phyloP scores from a whole-genome alignment of 2,113 vertebrate genomes.

The Abramis brama region DNA sequence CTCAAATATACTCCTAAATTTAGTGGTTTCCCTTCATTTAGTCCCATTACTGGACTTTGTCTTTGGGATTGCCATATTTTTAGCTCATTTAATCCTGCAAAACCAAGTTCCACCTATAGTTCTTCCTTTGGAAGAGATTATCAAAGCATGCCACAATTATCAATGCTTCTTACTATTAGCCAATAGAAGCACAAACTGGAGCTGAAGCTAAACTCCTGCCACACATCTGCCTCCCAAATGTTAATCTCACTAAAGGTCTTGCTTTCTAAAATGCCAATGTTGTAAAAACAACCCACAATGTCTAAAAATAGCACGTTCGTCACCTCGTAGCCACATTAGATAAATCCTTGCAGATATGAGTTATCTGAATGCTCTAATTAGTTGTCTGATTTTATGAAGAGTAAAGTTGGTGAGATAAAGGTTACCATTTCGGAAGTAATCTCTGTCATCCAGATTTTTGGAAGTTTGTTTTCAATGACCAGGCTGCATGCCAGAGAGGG shows the following conservation, averaged over 20 bases:
- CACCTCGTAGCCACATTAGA: constrained; percentile 37
- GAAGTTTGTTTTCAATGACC: constrained; percentile 13
- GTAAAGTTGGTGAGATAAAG: constrained; percentile 64
- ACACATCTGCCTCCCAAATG: constrained; percentile 52
- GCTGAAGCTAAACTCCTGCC: background rate
- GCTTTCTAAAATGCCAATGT: constrained; percentile 40
- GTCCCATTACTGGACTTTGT: background rate
- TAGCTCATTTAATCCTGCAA: background rate
- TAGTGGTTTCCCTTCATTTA: background rate
- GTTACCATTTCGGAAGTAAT: constrained; percentile 69
- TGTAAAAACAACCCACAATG: constrained; percentile 24
- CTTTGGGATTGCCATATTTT: background rate
- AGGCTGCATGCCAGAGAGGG: constrained; percentile 44
- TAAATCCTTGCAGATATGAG: constrained; percentile 17
- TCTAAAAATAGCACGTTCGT: constrained; percentile 43
- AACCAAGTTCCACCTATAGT: background rate
- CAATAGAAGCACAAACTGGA: background rate
- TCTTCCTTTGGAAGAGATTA: background rate
- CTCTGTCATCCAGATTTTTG: background rate
- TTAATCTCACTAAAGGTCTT: constrained; percentile 42
- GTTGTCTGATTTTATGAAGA: constrained; percentile 18
- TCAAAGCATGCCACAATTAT: constrained; percentile 19
- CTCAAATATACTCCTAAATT: background rate
- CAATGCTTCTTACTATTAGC: background rate
- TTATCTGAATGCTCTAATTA: constrained; percentile 34